Conservation (phyloP, 1,140 invertebrate species). For the Zophobas morio region DNA sequence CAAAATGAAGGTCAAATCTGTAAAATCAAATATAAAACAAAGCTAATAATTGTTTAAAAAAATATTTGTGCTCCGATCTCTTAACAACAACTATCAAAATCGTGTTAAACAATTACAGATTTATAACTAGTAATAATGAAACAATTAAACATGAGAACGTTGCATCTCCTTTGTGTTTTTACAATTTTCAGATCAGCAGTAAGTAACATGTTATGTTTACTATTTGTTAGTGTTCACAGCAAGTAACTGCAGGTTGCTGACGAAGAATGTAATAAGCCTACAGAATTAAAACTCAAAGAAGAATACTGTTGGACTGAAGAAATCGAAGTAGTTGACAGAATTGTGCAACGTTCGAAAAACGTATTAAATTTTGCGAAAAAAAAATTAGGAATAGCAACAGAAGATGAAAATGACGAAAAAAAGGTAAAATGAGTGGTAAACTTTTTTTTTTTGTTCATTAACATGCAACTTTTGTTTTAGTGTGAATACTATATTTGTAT, state of each 20-base stretch:
- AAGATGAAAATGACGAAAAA: conserved; percentile 53
- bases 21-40: not conserved
- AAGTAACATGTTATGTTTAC: not conserved
- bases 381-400: conserved; percentile 57
- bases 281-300: conserved; percentile 52
- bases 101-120: no score
- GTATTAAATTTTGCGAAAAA: conserved; percentile 61
- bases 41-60: conserved; percentile 23
- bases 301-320: conserved; percentile 54
- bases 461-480: conserved; percentile 52
- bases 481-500: conserved; percentile 63
- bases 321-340: conserved; percentile 56
- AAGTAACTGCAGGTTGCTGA: conserved; percentile 17
- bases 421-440: conserved; percentile 43
- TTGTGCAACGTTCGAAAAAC: conserved; percentile 56
- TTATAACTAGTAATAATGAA: no score
- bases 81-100: no score
- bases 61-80: not conserved
- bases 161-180: not conserved
- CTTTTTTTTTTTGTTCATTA: no score
- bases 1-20: not conserved
- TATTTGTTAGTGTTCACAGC: not conserved
- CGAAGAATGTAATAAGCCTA: conserved; percentile 50
- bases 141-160: no score
- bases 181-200: not conserved